Evolutionary conservation across 2,113 vertebrate species (phyloP).

Genomic region (Toxostoma redivivum): DNA sequence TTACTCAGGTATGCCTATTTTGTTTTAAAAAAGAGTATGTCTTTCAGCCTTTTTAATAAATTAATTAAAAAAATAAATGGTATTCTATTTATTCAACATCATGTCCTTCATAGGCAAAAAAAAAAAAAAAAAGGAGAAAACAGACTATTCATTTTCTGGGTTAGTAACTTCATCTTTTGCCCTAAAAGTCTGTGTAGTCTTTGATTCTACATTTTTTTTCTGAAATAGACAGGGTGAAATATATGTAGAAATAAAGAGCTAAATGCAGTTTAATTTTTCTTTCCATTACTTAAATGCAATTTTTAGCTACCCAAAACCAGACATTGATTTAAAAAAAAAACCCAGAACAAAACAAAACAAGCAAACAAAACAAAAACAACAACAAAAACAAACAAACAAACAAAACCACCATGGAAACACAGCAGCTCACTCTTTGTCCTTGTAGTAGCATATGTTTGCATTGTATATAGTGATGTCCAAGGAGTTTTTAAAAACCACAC

Average conservation of each 20-base stretch:
- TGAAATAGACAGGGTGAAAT: not conserved
- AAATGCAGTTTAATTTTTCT: not conserved
- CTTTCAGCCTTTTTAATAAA: not conserved
- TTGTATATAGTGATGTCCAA: not conserved
- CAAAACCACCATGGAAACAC: not conserved
- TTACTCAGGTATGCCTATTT: not conserved
- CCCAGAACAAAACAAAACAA: no score
- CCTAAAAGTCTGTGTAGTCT: not conserved
- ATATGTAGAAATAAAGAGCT: not conserved
- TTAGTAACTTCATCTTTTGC: not conserved
- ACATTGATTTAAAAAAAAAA: not conserved
- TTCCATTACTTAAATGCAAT: not conserved
- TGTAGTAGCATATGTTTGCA: not conserved
- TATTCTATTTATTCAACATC: not conserved
- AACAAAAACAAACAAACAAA: not conserved
- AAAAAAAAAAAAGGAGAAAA: not conserved
- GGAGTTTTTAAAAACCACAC: not conserved
- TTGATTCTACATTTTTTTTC: not conserved
- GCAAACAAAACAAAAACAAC: not conserved
- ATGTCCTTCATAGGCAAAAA: not conserved
- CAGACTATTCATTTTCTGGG: not conserved
- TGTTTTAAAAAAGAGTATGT: not conserved
- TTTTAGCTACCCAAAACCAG: not conserved
- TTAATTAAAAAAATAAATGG: not conserved
- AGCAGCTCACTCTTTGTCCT: not conserved